phyloP scores from a whole-genome alignment of 2,113 vertebrate genomes.

The Cariama cristata region DNA sequence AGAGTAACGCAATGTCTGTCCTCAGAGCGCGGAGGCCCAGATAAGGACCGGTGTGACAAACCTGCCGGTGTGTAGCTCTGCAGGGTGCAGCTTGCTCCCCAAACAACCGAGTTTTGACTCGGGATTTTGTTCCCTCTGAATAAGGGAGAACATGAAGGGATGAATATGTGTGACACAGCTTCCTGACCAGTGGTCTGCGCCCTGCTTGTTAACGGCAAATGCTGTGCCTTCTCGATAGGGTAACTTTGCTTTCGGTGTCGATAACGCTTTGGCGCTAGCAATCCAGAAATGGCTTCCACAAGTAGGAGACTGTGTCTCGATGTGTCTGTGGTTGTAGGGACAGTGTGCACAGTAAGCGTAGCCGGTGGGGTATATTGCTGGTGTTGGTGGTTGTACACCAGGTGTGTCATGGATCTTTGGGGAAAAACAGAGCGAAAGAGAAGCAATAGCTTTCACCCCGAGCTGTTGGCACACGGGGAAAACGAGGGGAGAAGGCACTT shows the following conservation, averaged over 20 bases:
- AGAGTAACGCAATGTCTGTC: neutral
- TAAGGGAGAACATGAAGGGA: neutral
- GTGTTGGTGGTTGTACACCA: neutral
- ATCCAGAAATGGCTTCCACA: neutral
- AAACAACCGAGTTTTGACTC: neutral
- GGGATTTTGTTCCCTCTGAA: neutral
- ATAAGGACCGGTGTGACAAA: neutral
- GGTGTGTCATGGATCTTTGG: neutral
- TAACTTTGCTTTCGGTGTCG: neutral
- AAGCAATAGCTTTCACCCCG: neutral
- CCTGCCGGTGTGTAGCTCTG: neutral
- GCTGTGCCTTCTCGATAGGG: neutral
- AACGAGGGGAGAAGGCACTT: neutral
- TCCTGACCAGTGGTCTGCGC: neutral
- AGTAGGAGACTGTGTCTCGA: neutral
- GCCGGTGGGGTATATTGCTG: fast-evolving
- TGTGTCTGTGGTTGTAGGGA: neutral
- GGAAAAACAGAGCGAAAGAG: neutral
- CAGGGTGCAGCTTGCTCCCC: neutral
- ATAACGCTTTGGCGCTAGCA: neutral
- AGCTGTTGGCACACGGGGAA: neutral
- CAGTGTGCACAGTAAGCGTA: neutral
- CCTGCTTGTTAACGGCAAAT: neutral
- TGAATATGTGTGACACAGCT: neutral
- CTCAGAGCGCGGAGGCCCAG: neutral